phyloP scores from a whole-genome alignment of 35 echinoderm and acorn worm species.

The Diadema setosum region DNA sequence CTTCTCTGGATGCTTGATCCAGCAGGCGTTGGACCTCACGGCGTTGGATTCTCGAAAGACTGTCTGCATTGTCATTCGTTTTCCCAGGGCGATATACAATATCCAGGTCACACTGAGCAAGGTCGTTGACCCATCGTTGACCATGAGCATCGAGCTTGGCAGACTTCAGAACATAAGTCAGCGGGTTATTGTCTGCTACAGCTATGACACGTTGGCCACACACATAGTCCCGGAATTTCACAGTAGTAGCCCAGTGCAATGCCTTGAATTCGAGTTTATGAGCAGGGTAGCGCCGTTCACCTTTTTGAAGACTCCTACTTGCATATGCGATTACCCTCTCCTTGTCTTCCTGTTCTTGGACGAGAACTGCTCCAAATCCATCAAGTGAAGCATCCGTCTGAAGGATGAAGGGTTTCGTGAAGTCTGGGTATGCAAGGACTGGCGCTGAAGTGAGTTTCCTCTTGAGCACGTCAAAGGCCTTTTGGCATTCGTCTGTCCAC shows the following conservation, averaged over 20 bases:
- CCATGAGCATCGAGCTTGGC: slow-evolving; percentile 47
- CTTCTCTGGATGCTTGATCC: too few relatives aligned
- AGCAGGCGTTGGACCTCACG: background rate
- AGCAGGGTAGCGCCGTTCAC: background rate
- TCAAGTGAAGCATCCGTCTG: slow-evolving; percentile 11
- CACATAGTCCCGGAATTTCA: slow-evolving; percentile 41
- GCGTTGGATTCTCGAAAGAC: slow-evolving; percentile 6
- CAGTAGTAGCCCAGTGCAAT: slow-evolving; percentile 36
- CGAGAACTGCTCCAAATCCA: slow-evolving; percentile 26
- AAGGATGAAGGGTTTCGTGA: background rate
- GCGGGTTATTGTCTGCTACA: slow-evolving; percentile 41
- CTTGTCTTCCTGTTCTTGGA: background rate
- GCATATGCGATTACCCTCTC: background rate
- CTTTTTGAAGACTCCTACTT: background rate
- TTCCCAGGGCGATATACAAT: slow-evolving; percentile 34
- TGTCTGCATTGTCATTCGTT: slow-evolving; percentile 40
- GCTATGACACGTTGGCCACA: slow-evolving; percentile 34
- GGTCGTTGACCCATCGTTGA: slow-evolving; percentile 42
- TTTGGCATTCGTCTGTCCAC: background rate
- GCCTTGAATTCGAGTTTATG: slow-evolving; percentile 40
- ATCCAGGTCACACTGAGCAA: slow-evolving; percentile 36
- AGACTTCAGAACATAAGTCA: slow-evolving; percentile 33
- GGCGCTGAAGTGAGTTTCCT: background rate
- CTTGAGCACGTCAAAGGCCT: slow-evolving; percentile 23
- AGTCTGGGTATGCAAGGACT: slow-evolving; percentile 4